phyloP scores from a whole-genome alignment of 2,888 invertebrate species.

The Eupithecia pulchellata region DNA sequence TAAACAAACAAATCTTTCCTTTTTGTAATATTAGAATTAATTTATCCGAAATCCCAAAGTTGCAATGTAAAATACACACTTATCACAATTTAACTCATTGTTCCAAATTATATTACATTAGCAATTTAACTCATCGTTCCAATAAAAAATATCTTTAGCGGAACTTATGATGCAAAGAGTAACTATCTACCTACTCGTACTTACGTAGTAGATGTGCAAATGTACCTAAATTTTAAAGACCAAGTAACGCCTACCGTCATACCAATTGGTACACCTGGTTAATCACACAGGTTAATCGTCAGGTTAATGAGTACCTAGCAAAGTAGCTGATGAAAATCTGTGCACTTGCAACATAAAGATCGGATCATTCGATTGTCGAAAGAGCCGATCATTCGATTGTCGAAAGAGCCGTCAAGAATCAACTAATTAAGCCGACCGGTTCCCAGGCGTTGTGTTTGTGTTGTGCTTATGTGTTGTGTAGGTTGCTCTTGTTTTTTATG shows the following conservation, averaged over 20 bases:
- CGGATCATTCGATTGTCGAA: slow-evolving; percentile 35
- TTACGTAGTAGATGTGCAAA: too few relatives aligned
- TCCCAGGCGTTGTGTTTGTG: slow-evolving; percentile 24
- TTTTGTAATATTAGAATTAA: too few relatives aligned
- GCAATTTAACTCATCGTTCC: too few relatives aligned
- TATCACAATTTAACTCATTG: too few relatives aligned
- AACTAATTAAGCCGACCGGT: slow-evolving; percentile 41
- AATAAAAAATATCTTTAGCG: too few relatives aligned
- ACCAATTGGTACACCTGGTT: slow-evolving; percentile 7
- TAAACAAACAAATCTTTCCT: too few relatives aligned
- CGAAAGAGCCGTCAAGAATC: slow-evolving; percentile 34
- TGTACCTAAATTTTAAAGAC: too few relatives aligned
- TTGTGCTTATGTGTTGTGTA: not conserved
- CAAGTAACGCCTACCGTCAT: not conserved
- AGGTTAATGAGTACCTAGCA: not conserved
- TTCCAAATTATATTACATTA: too few relatives aligned
- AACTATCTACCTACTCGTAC: too few relatives aligned
- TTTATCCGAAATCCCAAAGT: too few relatives aligned
- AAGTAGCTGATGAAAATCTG: slow-evolving; percentile 1
- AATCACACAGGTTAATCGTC: slow-evolving; percentile 1
- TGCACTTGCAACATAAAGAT: slow-evolving; percentile 31
- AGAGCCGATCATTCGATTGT: slow-evolving; percentile 31
- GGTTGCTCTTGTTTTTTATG: not conserved
- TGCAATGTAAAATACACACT: too few relatives aligned
- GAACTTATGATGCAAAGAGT: too few relatives aligned